Evolutionary conservation across 2,888 invertebrate genomes (phyloP), one percentile per base, ranked within the genome.

Genomic region (Strigamia maritima): DNA sequence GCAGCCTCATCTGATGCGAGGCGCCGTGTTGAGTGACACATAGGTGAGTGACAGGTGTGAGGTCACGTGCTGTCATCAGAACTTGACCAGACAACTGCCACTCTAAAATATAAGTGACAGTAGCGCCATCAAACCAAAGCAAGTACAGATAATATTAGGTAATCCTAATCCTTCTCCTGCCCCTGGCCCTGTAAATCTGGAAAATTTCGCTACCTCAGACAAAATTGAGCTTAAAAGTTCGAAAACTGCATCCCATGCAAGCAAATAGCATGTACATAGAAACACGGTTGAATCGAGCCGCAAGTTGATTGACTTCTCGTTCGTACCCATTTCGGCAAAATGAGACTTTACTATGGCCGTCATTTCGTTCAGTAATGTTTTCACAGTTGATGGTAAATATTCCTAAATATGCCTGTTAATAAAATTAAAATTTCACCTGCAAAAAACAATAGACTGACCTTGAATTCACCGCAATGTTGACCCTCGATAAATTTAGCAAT

Each of bases 241-340:
- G 81, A 93, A 86, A 74, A 92, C 85, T 79, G 91, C 89, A 83
- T 90, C 90, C 91, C 92, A 93, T 76, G 91, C 86, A 81, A 94
- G 87, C 83, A 94, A 87, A 87, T 92, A 94, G 54, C 91, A 92
- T 14, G 90, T 89, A 83, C 89, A 89, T 31, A 87, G 86, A 31
- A 28, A 44, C 22, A 31, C 19, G 12, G 24, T 7, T 6, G 44
- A 12, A 7, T 49, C 31, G 10, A 84, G 84, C 38, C 82, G 80
- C 26, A 86, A 81, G 35, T 81, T 80, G 44, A 83, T 82, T 24
- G 82, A 81, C n/a, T 83, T 83, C 16, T 49, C 49, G 2, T 84
- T 85, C 16, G 85, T 80, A 19, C 79, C 80, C 6, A 83, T 77
- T 12, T 84, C 85, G 60, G 81, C 78, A 35, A 86, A 81, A 49